A percentile compares a stretch with the other conserved stretches of the same genome.
phyloP scores from a whole-genome alignment of 2,797 vertebrate species.

The Xenops minutus region DNA sequence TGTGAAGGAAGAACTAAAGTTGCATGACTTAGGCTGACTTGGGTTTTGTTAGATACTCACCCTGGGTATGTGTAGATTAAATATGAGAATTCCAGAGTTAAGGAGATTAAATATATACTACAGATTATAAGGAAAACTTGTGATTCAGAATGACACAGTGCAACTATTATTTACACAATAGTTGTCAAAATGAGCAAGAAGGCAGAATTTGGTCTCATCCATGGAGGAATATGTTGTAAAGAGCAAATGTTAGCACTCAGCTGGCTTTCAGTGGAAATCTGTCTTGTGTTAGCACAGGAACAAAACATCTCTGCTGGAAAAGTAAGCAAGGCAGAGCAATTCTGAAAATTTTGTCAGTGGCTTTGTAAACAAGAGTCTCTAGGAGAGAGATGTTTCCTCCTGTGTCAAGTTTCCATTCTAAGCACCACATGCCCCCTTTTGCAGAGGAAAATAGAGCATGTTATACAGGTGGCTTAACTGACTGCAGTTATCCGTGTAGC shows the following conservation, averaged over 20 bases:
- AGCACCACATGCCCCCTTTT: neutral
- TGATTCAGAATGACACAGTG: neutral
- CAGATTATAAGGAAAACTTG: neutral
- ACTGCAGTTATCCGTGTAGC: neutral
- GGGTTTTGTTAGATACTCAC: neutral
- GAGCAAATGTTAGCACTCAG: neutral
- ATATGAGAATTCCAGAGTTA: neutral
- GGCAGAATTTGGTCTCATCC: neutral
- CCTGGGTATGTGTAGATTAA: neutral
- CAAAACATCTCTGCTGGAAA: slow-evolving; percentile 18
- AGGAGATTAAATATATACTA: neutral
- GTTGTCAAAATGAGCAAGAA: neutral
- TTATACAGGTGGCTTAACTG: neutral
- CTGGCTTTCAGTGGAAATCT: neutral
- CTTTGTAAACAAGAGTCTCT: neutral
- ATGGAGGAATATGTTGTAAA: neutral
- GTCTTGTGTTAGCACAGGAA: neutral
- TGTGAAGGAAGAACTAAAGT: neutral
- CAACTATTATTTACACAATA: neutral
- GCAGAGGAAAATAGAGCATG: neutral
- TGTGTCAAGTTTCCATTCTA: neutral
- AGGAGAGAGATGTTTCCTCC: neutral
- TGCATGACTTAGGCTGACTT: neutral
- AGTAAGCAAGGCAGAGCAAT: neutral
- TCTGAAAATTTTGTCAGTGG: neutral